phyloP scores from a whole-genome alignment of 2,888 invertebrate genomes.

The Ischnura elegans region DNA sequence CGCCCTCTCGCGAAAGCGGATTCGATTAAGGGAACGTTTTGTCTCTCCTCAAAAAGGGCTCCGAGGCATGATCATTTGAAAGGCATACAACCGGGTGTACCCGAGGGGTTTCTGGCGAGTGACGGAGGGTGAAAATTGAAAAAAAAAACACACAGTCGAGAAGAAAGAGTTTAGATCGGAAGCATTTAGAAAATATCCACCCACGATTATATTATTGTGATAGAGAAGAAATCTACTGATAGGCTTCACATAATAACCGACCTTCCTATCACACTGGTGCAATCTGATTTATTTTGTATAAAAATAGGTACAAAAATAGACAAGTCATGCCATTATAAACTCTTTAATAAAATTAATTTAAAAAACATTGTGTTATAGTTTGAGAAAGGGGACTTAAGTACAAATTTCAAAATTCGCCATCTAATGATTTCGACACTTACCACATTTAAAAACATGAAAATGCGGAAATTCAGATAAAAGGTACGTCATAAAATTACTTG shows the following conservation, averaged over 20 bases:
- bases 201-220: neutral
- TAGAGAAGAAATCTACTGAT: no score
- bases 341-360: no score
- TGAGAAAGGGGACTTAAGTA: no score
- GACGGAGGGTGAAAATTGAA: neutral
- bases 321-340: no score
- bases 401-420: no score
- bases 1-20: constrained; percentile 26
- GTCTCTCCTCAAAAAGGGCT: neutral
- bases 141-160: neutral
- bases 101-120: neutral
- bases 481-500: no score
- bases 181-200: neutral
- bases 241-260: no score
- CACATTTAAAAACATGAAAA: no score
- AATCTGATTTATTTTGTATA: neutral
- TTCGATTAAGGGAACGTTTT: neutral
- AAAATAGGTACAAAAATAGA: neutral
- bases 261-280: no score
- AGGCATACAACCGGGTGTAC: neutral
- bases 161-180: neutral
- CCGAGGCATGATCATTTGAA: neutral
- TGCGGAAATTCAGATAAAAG: no score
- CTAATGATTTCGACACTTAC: no score
- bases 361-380: no score